Base-by-base conservation (phyloP, 2,888 invertebrate species). In the Harpagoxenus sublaevis region DNA sequence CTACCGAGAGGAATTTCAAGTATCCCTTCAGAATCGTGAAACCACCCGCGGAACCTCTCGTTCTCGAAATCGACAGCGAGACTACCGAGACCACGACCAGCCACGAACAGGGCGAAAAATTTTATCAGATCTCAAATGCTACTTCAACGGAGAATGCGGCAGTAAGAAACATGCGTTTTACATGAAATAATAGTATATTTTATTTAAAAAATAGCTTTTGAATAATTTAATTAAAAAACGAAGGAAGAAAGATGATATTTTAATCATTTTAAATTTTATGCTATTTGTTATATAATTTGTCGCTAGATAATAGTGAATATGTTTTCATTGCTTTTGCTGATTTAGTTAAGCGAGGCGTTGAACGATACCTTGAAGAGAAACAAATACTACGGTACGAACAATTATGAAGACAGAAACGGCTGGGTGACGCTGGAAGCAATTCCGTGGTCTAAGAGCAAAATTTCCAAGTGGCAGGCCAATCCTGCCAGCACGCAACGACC, bases 381-480 rank as follows among this genome's bases (percentile, higher is more conserved):
- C 89, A 94, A 94, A 84, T 94, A 93, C 79, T 93, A 92, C 74
- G 91, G 91, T 4, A 96, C 96, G 85, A 96, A 96, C 91, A 96
- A 97, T 0, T 96, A 96, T 87, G 97, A 97, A 83, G 97, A 97
- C 88, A 96, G 97, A 91, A 97, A 97, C 82, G 97, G 97, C 0
- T 98, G 98, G 98, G 97, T 98, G 0, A 97, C 97, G 1, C 94
- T 98, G 81, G 97, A 98, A 88, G 97, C 97, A 5, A 96, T 98
- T 5, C 97, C 97, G 0, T 98, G 97, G 97, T 97, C 97, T 0
- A 96, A 97, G 15, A 97, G 97, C 89, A 97, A 97, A 95, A 97
- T 97, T 87, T 97, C 97, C 2, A 97, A 97, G 94, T 98, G 97
- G 98, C 97, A 97, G 92, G 96, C 97, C 0, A 96, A 96, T 87